Evolutionary conservation across 1,140 invertebrate genomes (phyloP), one percentile per base, ranked within the genome.

Genomic region (Drosophila nasuta): DNA sequence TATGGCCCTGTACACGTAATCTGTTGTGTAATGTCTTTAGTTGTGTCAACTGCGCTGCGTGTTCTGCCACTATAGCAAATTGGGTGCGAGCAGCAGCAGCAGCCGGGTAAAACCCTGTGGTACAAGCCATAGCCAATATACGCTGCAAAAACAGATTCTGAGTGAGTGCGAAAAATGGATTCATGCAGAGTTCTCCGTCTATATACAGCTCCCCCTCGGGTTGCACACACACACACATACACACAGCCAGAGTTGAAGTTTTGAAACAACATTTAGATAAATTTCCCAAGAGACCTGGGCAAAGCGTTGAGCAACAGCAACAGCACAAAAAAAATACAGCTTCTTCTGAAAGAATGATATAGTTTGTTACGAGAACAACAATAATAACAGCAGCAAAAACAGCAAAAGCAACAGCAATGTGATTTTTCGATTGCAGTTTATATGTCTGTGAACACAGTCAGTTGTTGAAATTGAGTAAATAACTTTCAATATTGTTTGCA

Each of bases 211-310:
- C 6, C 7, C 35, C 35, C 8, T 38, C 35, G 33, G 33, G 7
- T 15, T 10, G 8, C 5, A 20, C 15, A 48, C 17, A 20, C 48
- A 25, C 5, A 49, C 48, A 25, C 7, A 52, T 30, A 30, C 70
- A 54, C 46, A 72, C 72, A 65, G 35, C 35, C 35, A 38, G 35
- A 85, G 81, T 66, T 77, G 79, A 91, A 91, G 88, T 91, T 91
- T 91, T 91, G 87, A 91, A 91, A 91, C 82, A 91, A 91, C 88
- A 91, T 91, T 91, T 88, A 91, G 88, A 91, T 91, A 91, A 85
- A 91, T 91, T 91, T 91, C 88, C 88, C 88, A 63, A 48, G 88
- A 82, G 88, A 87, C 77, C 59, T 52, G 45, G 41, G 20, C 17
- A 33, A 51, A 51, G 43, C 41, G 58, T 54, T 69, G 57, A 10